Conservation (phyloP, 1,140 invertebrate species). For the Diorhabda sublineata region DNA sequence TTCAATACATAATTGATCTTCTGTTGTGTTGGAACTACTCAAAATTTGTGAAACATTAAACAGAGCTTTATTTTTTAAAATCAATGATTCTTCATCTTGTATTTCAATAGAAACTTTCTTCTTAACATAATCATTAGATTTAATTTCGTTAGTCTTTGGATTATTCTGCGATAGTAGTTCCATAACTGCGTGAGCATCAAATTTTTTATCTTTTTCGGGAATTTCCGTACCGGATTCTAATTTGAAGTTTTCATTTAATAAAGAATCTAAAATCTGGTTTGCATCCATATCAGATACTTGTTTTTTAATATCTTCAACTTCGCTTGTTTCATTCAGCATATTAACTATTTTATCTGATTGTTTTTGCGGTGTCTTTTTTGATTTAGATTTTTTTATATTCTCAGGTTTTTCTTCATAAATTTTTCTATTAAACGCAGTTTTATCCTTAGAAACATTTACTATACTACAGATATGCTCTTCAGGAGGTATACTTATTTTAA, state of each 20-base stretch:
- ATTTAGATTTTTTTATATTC: neutral
- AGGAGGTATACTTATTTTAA: neutral
- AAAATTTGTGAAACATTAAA: conserved; percentile 30
- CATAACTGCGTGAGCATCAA: neutral
- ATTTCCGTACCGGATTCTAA: neutral
- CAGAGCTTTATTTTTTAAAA: conserved; percentile 31
- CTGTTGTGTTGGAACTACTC: conserved; percentile 5
- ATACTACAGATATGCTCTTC: conserved; percentile 11
- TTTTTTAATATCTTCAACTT: conserved; percentile 14
- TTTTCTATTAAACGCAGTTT: conserved; percentile 12
- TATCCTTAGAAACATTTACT: neutral
- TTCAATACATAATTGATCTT: conserved; percentile 14
- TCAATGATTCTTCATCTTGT: conserved; percentile 18
- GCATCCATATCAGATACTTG: conserved; percentile 14
- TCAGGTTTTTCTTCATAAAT: conserved; percentile 1
- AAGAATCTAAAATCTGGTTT: conserved; percentile 10
- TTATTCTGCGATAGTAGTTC: neutral
- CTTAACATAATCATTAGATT: conserved; percentile 9
- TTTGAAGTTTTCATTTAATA: neutral
- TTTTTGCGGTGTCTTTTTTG: neutral
- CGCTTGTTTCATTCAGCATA: neutral
- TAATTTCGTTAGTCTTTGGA: neutral
- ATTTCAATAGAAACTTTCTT: conserved; percentile 9
- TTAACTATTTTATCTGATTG: neutral
- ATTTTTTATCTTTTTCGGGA: neutral